These are phyloP conservation scores for Spheniscus mendiculus DNA, from an alignment of 2,113 vertebrate species.

Conservation along the genomic window DNA sequence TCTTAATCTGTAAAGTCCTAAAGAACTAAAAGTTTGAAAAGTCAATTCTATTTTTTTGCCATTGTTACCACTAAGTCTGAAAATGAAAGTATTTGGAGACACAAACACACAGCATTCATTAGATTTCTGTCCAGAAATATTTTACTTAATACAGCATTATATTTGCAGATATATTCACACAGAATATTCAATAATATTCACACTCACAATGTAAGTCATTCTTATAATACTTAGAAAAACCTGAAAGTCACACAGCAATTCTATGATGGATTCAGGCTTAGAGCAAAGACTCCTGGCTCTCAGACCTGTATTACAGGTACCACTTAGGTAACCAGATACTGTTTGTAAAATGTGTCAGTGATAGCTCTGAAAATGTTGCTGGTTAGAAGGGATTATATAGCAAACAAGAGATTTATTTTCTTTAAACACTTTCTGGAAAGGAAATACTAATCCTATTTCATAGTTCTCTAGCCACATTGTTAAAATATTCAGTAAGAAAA, in stretches of 20 bases:
- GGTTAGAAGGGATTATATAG: background rate
- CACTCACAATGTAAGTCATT: background rate
- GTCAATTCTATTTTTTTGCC: rapidly evolving
- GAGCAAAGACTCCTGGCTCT: background rate
- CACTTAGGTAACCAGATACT: background rate
- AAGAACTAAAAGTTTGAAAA: background rate
- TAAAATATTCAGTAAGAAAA: background rate
- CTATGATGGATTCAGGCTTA: background rate
- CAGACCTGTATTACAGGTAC: background rate
- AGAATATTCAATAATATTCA: background rate
- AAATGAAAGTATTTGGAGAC: background rate
- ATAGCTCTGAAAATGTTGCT: background rate
- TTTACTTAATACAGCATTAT: background rate
- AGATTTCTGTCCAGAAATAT: background rate
- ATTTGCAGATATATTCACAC: too few relatives aligned
- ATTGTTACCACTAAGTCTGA: background rate
- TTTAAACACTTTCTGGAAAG: background rate
- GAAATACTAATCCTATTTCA: background rate
- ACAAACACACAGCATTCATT: background rate
- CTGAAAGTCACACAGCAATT: background rate
- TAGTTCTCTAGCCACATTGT: background rate
- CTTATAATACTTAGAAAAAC: background rate
- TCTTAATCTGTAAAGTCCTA: background rate
- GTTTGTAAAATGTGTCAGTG: background rate
- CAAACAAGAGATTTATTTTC: background rate